Percentiles rank a stretch among this genome's conserved stretches.
Conservation (phyloP, 2,888 invertebrate species). For the Pachliopta kotzebuea region DNA sequence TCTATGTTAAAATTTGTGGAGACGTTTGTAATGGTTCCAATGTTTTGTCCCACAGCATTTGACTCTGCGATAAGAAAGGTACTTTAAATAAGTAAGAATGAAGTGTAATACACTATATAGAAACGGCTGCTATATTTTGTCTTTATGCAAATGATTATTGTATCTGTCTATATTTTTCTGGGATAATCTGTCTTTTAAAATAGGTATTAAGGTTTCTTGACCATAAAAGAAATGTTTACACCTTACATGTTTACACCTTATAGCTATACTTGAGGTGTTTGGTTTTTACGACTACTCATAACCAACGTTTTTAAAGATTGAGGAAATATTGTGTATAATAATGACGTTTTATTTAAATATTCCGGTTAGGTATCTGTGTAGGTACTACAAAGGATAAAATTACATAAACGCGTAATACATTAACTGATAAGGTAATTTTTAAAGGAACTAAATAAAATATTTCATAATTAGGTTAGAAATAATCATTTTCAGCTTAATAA, state of each 20-base stretch:
- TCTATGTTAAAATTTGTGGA: conserved; percentile 53
- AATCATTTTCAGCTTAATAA: neutral
- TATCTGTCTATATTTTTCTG: neutral
- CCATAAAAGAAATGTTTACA: no score
- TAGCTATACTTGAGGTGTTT: no score
- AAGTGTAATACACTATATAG: neutral
- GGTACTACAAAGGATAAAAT: neutral
- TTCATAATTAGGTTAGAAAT: no score
- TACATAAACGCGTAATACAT: neutral
- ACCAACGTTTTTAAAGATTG: no score
- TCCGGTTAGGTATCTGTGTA: neutral
- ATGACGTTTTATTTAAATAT: no score
- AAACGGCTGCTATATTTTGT: neutral
- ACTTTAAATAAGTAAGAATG: neutral
- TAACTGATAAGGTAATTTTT: no score
- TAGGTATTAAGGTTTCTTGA: no score
- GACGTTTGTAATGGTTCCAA: conserved; percentile 55
- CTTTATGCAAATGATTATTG: neutral
- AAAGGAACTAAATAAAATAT: no score
- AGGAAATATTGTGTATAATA: no score
- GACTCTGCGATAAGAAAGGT: conserved; percentile 44
- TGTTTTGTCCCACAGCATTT: conserved; percentile 58
- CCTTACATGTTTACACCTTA: no score
- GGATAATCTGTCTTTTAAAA: no score
- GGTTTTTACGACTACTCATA: no score